Conservation (phyloP, 1,140 invertebrate species). For the Telenomus remus region DNA sequence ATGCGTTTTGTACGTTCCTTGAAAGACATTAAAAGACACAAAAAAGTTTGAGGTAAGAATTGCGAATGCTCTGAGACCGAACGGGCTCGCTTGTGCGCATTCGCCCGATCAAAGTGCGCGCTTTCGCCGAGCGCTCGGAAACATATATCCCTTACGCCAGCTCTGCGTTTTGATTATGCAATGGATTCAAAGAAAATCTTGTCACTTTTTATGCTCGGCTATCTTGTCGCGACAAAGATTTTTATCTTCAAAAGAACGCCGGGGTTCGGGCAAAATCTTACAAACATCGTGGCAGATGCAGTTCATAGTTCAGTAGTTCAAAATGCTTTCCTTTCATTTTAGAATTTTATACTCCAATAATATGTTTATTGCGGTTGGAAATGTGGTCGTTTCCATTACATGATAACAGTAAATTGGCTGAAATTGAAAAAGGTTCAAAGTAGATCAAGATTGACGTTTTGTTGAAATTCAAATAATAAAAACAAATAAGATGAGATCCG, state of each 20-base stretch:
- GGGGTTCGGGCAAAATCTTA: neutral
- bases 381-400: too few relatives aligned
- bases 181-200: constrained; percentile 39
- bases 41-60: too few relatives aligned
- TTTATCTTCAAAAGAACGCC: constrained; percentile 29
- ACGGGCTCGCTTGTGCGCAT: neutral
- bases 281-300: constrained; percentile 4
- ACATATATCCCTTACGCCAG: constrained; percentile 31
- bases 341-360: too few relatives aligned
- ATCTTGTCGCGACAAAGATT: constrained; percentile 35
- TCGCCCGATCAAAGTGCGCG: constrained; percentile 10
- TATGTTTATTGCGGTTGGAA: too few relatives aligned
- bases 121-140: constrained; percentile 5
- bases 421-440: neutral
- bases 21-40: too few relatives aligned
- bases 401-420: too few relatives aligned
- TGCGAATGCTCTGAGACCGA: too few relatives aligned
- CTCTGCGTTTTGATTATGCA: constrained; percentile 28
- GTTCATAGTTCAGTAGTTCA: neutral
- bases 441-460: neutral
- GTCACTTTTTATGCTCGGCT: constrained; percentile 26
- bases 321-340: neutral
- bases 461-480: neutral
- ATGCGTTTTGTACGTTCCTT: too few relatives aligned
- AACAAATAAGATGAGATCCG: neutral